These are phyloP conservation scores for Pimpla rufipes DNA, from an alignment of 2,888 invertebrate species.

Conservation along the genomic window DNA sequence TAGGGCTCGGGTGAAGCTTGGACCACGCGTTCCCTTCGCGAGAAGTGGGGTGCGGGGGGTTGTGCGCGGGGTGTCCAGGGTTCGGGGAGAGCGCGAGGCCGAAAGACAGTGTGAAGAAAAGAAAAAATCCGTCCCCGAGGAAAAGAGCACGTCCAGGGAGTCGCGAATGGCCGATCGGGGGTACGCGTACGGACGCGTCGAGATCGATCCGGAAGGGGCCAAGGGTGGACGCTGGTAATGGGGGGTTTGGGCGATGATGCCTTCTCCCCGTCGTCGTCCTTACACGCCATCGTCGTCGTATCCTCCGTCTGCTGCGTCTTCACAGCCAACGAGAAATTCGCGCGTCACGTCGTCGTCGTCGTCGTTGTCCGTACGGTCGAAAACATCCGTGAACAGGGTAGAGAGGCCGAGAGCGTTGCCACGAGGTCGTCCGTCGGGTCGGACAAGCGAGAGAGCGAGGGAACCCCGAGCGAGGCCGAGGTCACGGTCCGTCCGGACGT, in stretches of 20 bases:
- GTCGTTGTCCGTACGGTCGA: slow-evolving; percentile 13
- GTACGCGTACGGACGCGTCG: slow-evolving; percentile 77
- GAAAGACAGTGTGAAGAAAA: background rate
- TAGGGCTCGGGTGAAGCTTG: slow-evolving; percentile 8
- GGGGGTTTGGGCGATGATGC: slow-evolving; percentile 85
- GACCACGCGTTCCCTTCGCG: background rate
- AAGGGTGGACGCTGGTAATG: slow-evolving; percentile 82
- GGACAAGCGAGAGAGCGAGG: background rate
- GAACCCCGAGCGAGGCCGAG: background rate
- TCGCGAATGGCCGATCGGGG: slow-evolving; percentile 81
- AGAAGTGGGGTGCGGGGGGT: background rate
- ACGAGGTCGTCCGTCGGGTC: background rate
- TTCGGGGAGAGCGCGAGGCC: no score
- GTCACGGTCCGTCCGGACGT: background rate
- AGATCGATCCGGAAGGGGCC: slow-evolving; percentile 77
- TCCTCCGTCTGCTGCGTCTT: slow-evolving; percentile 58
- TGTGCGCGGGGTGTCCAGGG: background rate
- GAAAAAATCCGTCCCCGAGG: background rate
- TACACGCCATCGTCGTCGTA: slow-evolving; percentile 78
- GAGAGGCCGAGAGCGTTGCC: background rate
- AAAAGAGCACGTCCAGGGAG: slow-evolving; percentile 22
- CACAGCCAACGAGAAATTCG: background rate
- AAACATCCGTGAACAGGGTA: background rate
- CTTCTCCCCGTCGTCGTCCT: slow-evolving; percentile 83
- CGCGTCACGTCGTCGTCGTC: no score